Conservation (phyloP, 2,113 vertebrate genomes). For the Malurus cyaneus region DNA sequence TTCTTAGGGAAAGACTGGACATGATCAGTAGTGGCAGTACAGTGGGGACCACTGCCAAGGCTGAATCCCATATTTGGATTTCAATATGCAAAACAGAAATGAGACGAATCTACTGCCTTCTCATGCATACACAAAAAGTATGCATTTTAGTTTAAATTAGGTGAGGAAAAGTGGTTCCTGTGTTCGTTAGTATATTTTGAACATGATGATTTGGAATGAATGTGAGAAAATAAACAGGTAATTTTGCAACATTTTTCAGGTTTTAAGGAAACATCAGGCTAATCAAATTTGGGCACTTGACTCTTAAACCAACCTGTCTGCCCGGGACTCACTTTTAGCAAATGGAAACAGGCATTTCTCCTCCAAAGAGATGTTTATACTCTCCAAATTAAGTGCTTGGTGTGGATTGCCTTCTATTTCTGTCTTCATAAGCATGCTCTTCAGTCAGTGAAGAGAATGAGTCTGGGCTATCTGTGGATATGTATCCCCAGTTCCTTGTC, state of each 20-base stretch:
- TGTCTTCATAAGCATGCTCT: rapidly evolving
- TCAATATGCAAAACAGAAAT: background rate
- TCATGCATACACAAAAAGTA: background rate
- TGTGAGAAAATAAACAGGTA: background rate
- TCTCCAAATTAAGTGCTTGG: background rate
- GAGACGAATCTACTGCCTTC: background rate
- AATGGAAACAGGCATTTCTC: background rate
- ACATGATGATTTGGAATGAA: background rate
- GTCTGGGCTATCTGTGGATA: background rate
- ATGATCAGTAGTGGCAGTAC: background rate
- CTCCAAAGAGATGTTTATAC: background rate
- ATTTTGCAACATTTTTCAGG: background rate
- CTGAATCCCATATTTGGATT: background rate
- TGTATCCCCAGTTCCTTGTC: background rate
- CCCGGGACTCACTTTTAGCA: background rate
- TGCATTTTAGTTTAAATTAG: background rate
- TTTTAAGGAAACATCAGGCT: background rate
- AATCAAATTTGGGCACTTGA: background rate
- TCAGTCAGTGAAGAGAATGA: background rate
- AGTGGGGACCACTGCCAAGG: background rate
- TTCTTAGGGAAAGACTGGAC: background rate
- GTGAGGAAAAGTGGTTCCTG: background rate
- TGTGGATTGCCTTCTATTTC: background rate
- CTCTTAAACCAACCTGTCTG: background rate
- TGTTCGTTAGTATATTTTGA: background rate